Percentiles rank a stretch among this genome's conserved stretches.
Evolutionary conservation across 1,140 invertebrate genomes (phyloP).

Genomic region (Anagrus nilaparvatae): DNA sequence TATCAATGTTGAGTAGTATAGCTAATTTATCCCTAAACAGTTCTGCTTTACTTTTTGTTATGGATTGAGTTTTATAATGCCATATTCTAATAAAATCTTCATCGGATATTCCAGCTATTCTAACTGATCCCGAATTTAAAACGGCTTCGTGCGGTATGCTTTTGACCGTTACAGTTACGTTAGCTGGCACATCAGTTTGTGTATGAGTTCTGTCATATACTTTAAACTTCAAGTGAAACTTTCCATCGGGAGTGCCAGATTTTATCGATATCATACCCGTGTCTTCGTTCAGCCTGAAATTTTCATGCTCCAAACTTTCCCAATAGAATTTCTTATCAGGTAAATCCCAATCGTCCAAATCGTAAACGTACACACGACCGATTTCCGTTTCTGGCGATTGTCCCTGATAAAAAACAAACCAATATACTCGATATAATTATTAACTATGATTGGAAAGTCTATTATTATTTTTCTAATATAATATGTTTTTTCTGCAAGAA

Average conservation of each 20-base stretch:
- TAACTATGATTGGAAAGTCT: not conserved
- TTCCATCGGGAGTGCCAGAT: conserved; percentile 78
- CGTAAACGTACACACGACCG: conserved; percentile 90
- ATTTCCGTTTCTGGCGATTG: conserved; percentile 87
- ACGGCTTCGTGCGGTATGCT: conserved; percentile 93
- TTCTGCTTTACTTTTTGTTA: conserved; percentile 79
- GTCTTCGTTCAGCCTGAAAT: conserved; percentile 80
- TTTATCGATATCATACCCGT: conserved; percentile 93
- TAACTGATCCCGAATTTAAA: conserved; percentile 86
- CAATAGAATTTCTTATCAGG: conserved; percentile 95
- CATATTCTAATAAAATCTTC: conserved; percentile 92
- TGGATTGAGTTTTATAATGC: conserved; percentile 77
- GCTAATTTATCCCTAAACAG: conserved; percentile 79
- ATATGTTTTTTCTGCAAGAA: conserved; percentile 6
- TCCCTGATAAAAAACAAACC: conserved; percentile 47
- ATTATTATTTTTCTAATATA: not conserved
- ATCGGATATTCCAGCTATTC: conserved; percentile 88
- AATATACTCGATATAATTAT: not conserved
- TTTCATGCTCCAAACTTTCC: conserved; percentile 69
- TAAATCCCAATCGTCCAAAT: conserved; percentile 95
- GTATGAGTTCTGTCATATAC: conserved; percentile 91
- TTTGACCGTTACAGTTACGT: conserved; percentile 85
- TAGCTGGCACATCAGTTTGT: conserved; percentile 82
- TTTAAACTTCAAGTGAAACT: conserved; percentile 78
- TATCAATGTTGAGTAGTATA: conserved; percentile 69